A percentile compares a stretch with the other conserved stretches of the same genome.
phyloP scores from a whole-genome alignment of 2,888 invertebrate genomes.

The Cantharis lateralis region DNA sequence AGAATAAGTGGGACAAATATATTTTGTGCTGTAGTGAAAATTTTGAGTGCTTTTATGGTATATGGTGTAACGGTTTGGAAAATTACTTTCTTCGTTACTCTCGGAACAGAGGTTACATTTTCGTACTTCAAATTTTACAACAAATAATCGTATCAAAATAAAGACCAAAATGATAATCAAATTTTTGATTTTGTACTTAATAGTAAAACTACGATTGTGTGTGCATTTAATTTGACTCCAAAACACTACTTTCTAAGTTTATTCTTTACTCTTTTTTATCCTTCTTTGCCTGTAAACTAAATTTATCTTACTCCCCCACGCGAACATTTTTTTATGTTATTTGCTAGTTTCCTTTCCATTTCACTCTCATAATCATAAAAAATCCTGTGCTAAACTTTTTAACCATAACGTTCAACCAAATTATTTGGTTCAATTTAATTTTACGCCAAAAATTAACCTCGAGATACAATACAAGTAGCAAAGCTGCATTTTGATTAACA shows the following conservation, averaged over 20 bases:
- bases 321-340: neutral
- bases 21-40: neutral
- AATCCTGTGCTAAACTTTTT: neutral
- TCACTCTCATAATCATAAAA: neutral
- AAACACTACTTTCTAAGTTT: neutral
- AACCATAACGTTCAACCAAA: neutral
- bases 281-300: neutral
- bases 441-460: too few species aligned
- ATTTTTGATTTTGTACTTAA: neutral
- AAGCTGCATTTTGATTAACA: neutral
- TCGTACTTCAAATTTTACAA: neutral
- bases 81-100: neutral
- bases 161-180: neutral
- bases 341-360: neutral
- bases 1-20: neutral
- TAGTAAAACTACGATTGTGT: neutral
- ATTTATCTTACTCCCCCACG: neutral
- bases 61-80: neutral
- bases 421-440: neutral
- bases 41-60: neutral
- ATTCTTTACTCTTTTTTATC: neutral
- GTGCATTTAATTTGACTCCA: neutral
- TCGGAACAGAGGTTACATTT: neutral
- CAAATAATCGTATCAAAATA: neutral
- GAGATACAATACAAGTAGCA: neutral